phyloP scores from a whole-genome alignment of 2,113 vertebrate species.

The Struthio camelus region DNA sequence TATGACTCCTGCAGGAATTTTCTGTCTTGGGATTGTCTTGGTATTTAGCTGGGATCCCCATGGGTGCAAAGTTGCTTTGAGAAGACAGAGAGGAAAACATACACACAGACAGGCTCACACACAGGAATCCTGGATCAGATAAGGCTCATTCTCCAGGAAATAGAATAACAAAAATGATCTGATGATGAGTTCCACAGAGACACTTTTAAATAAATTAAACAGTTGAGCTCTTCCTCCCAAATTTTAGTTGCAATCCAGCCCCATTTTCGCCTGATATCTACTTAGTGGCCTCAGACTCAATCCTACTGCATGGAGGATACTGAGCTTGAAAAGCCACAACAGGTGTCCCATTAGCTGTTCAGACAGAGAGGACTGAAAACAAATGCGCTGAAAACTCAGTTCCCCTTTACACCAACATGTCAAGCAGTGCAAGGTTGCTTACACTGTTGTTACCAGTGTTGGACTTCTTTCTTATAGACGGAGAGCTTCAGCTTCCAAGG shows the following conservation, averaged over 20 bases:
- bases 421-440: background rate
- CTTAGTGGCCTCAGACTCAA: background rate
- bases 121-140: background rate
- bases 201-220: background rate
- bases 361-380: background rate
- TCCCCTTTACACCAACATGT: background rate
- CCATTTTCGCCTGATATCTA: background rate
- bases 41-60: background rate
- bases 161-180: background rate
- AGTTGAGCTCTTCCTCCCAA: background rate
- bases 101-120: background rate
- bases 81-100: background rate
- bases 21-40: background rate
- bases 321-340: background rate
- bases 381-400: background rate
- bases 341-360: background rate
- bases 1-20: background rate
- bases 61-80: background rate
- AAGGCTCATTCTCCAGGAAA: background rate
- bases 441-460: background rate
- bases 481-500: background rate
- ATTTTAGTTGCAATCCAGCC: background rate
- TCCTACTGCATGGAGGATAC: background rate
- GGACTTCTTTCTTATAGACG: background rate
- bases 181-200: background rate